phyloP scores from a whole-genome alignment of 2,797 vertebrate genomes.

The Enteromius radiatus region DNA sequence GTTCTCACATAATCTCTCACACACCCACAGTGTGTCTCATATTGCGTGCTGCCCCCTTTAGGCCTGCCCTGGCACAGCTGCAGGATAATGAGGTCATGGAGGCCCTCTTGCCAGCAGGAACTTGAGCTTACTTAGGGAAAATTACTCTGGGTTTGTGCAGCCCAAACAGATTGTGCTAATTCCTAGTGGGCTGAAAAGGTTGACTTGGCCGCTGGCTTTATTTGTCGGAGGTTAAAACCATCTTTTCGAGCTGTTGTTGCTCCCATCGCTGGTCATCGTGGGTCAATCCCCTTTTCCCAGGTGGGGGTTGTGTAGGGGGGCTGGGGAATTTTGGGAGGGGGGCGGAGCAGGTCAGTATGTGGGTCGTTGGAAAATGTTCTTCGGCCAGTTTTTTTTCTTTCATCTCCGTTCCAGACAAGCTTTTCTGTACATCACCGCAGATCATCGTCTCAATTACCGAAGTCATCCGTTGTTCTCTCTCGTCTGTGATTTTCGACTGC shows the following conservation, averaged over 20 bases:
- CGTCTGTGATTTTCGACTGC: constrained; percentile 29
- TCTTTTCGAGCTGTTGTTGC: constrained; percentile 43
- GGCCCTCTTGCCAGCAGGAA: constrained; percentile 48
- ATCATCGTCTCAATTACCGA: constrained; percentile 61
- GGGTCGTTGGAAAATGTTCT: constrained; percentile 50
- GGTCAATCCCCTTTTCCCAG: constrained; percentile 38
- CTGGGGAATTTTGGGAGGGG: not conserved
- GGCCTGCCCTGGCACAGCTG: constrained; percentile 48
- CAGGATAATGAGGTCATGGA: constrained; percentile 46
- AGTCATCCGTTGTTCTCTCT: constrained; percentile 22
- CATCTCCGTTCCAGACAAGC: not conserved
- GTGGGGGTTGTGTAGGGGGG: constrained; percentile 5
- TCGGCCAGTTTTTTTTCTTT: not conserved
- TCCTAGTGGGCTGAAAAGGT: constrained; percentile 46
- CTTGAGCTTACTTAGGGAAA: constrained; percentile 42
- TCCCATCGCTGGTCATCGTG: constrained; percentile 28
- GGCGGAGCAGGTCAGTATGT: constrained; percentile 37
- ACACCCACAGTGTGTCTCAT: constrained; percentile 12
- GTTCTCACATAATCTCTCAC: constrained; percentile 20
- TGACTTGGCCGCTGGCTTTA: constrained; percentile 40
- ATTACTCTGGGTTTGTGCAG: constrained; percentile 42
- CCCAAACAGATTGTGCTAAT: constrained; percentile 52
- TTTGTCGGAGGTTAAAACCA: constrained; percentile 51
- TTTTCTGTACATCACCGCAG: constrained; percentile 50
- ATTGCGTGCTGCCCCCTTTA: constrained; percentile 50